Percentiles rank a stretch among this genome's conserved stretches.
Conservation (phyloP, 2,797 vertebrate genomes). For the Lepus townsendii region DNA sequence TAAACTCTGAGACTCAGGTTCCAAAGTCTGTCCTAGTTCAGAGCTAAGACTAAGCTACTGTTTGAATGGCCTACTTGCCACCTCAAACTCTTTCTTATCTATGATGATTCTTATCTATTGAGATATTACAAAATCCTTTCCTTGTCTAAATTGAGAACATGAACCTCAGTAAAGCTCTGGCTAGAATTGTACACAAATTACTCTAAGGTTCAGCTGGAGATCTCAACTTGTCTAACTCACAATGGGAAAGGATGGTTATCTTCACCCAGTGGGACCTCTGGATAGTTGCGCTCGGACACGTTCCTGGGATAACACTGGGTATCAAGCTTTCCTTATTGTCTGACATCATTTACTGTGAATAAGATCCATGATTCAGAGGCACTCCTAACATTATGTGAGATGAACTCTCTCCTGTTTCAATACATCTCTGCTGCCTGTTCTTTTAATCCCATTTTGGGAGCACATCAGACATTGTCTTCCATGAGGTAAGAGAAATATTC, state of each 20-base stretch:
- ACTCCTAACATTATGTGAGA: background rate
- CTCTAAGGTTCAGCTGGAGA: background rate
- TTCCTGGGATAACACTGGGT: background rate
- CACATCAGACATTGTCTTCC: background rate
- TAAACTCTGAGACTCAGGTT: background rate
- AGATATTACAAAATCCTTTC: background rate
- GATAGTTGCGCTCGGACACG: background rate
- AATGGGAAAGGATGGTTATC: background rate
- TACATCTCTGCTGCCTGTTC: background rate
- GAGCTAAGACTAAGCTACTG: background rate
- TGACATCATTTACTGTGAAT: background rate
- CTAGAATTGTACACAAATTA: background rate
- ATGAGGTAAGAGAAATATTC: background rate
- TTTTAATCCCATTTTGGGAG: background rate
- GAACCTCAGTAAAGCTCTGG: background rate
- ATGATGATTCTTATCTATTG: too few relatives aligned
- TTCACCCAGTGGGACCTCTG: background rate
- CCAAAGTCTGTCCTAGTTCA: background rate
- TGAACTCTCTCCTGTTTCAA: background rate
- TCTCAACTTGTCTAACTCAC: background rate
- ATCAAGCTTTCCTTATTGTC: background rate
- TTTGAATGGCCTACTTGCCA: background rate
- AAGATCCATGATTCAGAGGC: background rate
- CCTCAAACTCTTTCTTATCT: background rate
- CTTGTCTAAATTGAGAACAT: background rate